Evolutionary conservation across 2,888 invertebrate genomes (phyloP).

Genomic region (Mimachlamys varia): DNA sequence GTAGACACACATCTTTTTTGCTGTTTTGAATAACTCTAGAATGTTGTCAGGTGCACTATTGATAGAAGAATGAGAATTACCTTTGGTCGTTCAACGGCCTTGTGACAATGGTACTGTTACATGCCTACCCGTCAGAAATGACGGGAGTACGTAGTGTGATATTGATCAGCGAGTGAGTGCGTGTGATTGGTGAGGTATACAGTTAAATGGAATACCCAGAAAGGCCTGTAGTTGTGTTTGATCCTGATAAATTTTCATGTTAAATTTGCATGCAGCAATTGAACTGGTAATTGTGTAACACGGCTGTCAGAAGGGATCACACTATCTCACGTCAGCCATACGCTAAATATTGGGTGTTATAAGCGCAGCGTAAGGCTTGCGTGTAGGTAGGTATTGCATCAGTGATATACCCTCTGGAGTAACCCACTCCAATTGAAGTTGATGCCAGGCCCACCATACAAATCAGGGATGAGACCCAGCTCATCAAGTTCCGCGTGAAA

Average conservation of each 20-base stretch:
- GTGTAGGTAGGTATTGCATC: neutral
- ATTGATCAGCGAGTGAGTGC: neutral
- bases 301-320: neutral
- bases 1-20: too few relatives aligned
- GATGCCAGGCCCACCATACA: neutral
- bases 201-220: slow-evolving; percentile 7
- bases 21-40: too few relatives aligned
- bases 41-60: too few relatives aligned
- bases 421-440: neutral
- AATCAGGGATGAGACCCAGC: neutral
- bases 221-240: slow-evolving; percentile 1
- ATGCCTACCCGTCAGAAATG: neutral
- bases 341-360: slow-evolving; percentile 26
- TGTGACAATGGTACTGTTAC: neutral
- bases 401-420: neutral
- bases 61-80: too few relatives aligned
- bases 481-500: neutral
- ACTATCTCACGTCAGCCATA: neutral
- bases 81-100: neutral
- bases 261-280: slow-evolving; percentile 15
- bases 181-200: slow-evolving; percentile 3
- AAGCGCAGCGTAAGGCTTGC: neutral
- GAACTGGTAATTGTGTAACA: slow-evolving; percentile 15
- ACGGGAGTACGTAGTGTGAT: neutral
- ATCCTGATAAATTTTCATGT: slow-evolving; percentile 21